Conservation (phyloP, 2,888 invertebrate species). For the Mesorhabditis sp. region DNA sequence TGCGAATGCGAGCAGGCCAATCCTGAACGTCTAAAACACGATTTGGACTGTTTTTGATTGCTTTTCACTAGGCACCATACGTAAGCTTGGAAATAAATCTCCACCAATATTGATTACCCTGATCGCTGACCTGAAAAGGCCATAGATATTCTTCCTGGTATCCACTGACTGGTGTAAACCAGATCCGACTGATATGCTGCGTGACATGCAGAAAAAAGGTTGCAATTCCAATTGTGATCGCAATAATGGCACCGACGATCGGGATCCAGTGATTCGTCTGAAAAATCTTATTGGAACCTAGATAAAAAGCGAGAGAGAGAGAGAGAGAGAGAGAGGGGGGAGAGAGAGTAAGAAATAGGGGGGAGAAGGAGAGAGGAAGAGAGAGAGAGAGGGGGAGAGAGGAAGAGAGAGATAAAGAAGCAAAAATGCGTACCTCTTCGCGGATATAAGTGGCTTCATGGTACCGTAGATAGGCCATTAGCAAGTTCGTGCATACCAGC, state of each 20-base stretch:
- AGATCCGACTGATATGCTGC: neutral
- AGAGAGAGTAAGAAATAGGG: no score
- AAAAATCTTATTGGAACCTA: neutral
- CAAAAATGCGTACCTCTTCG: neutral
- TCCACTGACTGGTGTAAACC: neutral
- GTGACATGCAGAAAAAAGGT: neutral
- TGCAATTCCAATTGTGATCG: neutral
- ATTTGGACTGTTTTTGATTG: neutral
- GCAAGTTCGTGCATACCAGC: neutral
- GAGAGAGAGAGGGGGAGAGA: neutral
- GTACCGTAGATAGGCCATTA: neutral
- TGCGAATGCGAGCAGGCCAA: neutral
- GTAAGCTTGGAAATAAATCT: no score
- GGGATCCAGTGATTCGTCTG: neutral
- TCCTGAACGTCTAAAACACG: neutral
- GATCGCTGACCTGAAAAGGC: neutral
- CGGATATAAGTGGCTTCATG: neutral
- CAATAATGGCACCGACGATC: neutral
- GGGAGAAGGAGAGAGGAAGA: no score
- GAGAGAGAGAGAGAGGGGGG: no score
- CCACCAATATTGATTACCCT: no score
- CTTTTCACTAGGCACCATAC: no score
- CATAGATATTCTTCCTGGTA: slow-evolving; percentile 1
- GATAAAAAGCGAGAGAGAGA: neutral
- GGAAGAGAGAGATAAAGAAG: neutral